These are phyloP conservation scores for Acrocyrtus sp. DNA, from an alignment of 2,888 invertebrate genomes.

Conservation along the genomic window DNA sequence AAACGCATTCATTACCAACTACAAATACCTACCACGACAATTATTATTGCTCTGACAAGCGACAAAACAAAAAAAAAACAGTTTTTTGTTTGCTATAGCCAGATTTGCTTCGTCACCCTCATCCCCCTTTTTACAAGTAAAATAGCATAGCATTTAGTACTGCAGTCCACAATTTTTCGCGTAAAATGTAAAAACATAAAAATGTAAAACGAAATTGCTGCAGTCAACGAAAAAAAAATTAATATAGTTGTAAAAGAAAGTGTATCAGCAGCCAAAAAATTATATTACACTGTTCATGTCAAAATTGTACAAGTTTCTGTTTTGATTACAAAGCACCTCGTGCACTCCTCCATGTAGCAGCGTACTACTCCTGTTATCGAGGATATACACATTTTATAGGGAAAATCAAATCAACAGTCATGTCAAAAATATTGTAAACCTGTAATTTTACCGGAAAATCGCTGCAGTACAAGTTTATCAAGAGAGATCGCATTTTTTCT, in stretches of 20 bases:
- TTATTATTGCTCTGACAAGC: too few species aligned
- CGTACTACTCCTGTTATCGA: constrained; percentile 6
- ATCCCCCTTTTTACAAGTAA: too few species aligned
- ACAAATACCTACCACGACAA: too few species aligned
- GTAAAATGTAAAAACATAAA: too few species aligned
- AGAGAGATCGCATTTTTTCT: background rate
- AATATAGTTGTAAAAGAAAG: background rate
- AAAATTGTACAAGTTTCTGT: background rate
- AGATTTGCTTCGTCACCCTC: too few species aligned
- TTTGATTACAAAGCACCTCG: constrained; percentile 1
- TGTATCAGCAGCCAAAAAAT: too few species aligned
- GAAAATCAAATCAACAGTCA: constrained; percentile 42
- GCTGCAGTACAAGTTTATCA: constrained; percentile 43
- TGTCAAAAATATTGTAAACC: constrained; percentile 22
- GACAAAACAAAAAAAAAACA: too few species aligned
- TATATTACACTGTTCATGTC: background rate
- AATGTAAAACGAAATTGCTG: too few species aligned
- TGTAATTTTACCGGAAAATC: constrained; percentile 48
- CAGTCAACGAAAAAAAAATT: background rate
- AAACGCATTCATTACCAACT: too few species aligned
- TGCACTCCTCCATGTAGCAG: background rate
- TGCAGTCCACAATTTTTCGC: too few species aligned
- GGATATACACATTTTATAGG: constrained; percentile 18
- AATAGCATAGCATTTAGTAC: too few species aligned
- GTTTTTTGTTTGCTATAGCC: too few species aligned